Evolutionary conservation across 2,113 vertebrate genomes (phyloP).

Genomic region (Arothron firmamentum): DNA sequence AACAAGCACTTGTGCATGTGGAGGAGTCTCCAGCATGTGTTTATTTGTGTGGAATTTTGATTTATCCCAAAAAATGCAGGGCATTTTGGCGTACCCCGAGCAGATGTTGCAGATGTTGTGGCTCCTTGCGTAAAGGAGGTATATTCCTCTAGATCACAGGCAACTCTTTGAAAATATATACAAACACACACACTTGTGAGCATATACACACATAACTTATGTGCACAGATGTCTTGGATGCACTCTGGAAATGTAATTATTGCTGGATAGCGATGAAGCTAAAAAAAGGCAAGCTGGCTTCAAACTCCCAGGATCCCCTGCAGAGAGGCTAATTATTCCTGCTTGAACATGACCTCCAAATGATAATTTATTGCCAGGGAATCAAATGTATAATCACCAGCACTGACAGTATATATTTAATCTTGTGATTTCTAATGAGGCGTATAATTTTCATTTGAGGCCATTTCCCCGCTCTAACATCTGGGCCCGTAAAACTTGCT

Average conservation of each 20-base stretch:
- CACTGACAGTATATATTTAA: not conserved
- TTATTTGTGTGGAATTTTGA: slow-evolving; percentile 28
- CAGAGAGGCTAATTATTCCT: not conserved
- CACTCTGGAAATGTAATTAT: not conserved
- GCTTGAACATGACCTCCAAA: no score
- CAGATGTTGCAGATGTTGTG: slow-evolving; percentile 32
- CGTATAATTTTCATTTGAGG: slow-evolving; percentile 12
- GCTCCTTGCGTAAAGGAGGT: not conserved
- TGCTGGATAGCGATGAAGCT: not conserved
- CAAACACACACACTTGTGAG: not conserved
- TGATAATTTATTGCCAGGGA: slow-evolving; percentile 1
- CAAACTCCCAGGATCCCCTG: not conserved
- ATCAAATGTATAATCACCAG: slow-evolving; percentile 2
- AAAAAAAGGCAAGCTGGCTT: not conserved
- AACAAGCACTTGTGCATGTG: not conserved
- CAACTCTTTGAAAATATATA: not conserved
- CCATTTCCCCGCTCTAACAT: slow-evolving; percentile 28
- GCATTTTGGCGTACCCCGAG: slow-evolving; percentile 16
- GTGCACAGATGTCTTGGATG: not conserved
- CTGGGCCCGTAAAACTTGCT: slow-evolving; percentile 6
- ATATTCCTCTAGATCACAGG: not conserved
- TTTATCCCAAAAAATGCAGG: slow-evolving; percentile 23
- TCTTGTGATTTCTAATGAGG: no score
- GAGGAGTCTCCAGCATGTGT: slow-evolving; percentile 16
- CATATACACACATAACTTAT: not conserved